phyloP scores from a whole-genome alignment of 2,797 vertebrate species.

The Cetoscarus ocellatus region DNA sequence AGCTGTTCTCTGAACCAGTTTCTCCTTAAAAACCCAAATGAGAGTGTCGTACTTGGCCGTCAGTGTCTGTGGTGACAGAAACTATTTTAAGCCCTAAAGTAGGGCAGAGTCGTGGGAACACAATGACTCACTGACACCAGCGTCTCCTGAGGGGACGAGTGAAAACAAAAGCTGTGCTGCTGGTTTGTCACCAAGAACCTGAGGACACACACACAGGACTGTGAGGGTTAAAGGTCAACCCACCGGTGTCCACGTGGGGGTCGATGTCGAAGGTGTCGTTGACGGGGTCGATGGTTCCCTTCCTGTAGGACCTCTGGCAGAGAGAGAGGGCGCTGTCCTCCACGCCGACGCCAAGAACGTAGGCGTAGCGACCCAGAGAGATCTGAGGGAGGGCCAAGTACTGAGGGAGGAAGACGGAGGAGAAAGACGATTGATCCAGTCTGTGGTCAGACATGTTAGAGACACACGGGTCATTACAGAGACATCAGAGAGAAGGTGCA shows the following conservation, averaged over 20 bases:
- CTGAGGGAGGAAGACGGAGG: constrained; percentile 65
- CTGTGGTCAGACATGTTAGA: too few relatives aligned
- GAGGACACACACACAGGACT: too few relatives aligned
- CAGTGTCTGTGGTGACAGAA: not conserved
- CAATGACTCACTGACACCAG: constrained; percentile 46
- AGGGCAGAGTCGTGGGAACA: constrained; percentile 42
- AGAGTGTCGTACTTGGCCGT: too few relatives aligned
- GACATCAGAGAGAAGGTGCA: too few relatives aligned
- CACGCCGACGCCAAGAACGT: constrained; percentile 74
- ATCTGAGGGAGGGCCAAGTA: constrained; percentile 87
- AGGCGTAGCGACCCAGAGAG: constrained; percentile 89
- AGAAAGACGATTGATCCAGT: not conserved
- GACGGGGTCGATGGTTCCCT: constrained; percentile 89
- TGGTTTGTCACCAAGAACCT: not conserved
- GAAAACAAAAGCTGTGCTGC: not conserved
- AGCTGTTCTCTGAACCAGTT: too few relatives aligned
- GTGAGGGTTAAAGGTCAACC: too few relatives aligned
- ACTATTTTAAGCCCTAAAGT: constrained; percentile 33
- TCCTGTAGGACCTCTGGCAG: constrained; percentile 90
- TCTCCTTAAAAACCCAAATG: too few relatives aligned
- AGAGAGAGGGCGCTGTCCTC: constrained; percentile 87
- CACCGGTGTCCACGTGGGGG: constrained; percentile 88
- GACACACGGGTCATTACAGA: too few relatives aligned
- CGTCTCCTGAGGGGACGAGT: constrained; percentile 7
- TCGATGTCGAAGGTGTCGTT: constrained; percentile 96